phyloP scores from a whole-genome alignment of 2,113 vertebrate genomes.

The Picathartes gymnocephalus region DNA sequence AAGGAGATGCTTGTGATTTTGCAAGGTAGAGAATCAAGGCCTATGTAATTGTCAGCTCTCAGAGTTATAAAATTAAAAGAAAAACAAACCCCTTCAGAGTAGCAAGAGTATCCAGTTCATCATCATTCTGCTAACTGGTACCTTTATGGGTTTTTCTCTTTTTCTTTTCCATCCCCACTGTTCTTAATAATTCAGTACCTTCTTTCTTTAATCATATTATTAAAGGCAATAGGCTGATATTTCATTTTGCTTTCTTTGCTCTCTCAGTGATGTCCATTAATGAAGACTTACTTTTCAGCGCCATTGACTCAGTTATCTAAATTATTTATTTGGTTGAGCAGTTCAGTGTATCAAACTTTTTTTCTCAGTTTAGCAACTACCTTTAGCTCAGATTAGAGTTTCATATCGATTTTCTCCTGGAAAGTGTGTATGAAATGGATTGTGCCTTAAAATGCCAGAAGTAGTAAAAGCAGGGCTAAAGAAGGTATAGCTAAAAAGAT shows the following conservation, averaged over 20 bases:
- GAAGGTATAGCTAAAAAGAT: neutral
- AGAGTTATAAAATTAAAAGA: neutral
- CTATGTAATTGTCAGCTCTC: neutral
- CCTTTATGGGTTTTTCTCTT: neutral
- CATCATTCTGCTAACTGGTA: neutral
- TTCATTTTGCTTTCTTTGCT: constrained; percentile 60
- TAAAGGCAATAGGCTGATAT: constrained; percentile 49
- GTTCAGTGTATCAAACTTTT: constrained; percentile 38
- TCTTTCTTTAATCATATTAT: constrained; percentile 62
- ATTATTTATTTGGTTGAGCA: constrained; percentile 60
- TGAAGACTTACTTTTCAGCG: constrained; percentile 40
- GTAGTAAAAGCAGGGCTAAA: neutral
- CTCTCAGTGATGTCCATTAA: constrained; percentile 52
- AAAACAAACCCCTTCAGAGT: neutral
- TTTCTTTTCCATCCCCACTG: neutral
- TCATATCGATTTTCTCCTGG: constrained; percentile 42
- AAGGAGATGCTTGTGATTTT: neutral
- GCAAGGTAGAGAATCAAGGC: neutral
- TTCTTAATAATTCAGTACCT: constrained; percentile 55
- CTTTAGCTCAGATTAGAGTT: constrained; percentile 14
- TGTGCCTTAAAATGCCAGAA: constrained; percentile 1
- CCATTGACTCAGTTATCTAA: constrained; percentile 51
- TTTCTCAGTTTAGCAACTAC: neutral
- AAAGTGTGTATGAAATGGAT: constrained; percentile 31
- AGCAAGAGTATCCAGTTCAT: neutral